Evolutionary conservation across 1,140 invertebrate species (phyloP), one percentile per base, ranked within the genome.

Genomic region (Bicyclus anynana): DNA sequence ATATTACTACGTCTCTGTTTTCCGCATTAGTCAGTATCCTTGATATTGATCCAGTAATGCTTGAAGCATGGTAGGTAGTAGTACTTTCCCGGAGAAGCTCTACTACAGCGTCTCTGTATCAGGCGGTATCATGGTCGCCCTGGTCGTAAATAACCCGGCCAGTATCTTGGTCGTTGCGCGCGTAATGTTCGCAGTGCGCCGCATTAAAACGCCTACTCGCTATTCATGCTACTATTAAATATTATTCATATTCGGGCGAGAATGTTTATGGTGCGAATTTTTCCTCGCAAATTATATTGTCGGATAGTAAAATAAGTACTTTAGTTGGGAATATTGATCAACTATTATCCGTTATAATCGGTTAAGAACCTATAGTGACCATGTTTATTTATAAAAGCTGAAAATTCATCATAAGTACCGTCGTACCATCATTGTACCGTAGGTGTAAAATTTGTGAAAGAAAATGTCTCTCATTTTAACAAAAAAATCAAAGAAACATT

Each of bases 151-250:
- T 70, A 65, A 61, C 51, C 52, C 47, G 63, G 53, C 53, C 40
- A 60, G 62, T 65, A 65, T 65, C 62, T 65, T 50, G 53, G 62
- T 65, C 62, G 62, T 65, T 61, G 53, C 40, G 35, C 57, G 63
- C 59, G 63, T 65, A 65, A 65, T 65, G 63, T 65, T 59, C 64
- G 67, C 67, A 66, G 55, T 57, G 55, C 64, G 64, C 69, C 63
- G 65, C 68, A 72, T 72, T 79, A 72, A 72, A 64, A 51, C 54
- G 64, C 62, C 69, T 74, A 74, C 72, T 77, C 73, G 61, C 55
- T 65, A 73, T 74, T 74, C 72, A 69, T 67, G 54, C 40, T 56
- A 53, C 60, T 69, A 56, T 63, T 65, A 55, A 67, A 69, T 66
- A 62, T 69, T 62, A 69, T 69, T 65, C 64, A 69, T 62, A 69